These are phyloP conservation scores for Alosa sapidissima DNA, from an alignment of 2,797 vertebrate species.

Conservation along the genomic window DNA sequence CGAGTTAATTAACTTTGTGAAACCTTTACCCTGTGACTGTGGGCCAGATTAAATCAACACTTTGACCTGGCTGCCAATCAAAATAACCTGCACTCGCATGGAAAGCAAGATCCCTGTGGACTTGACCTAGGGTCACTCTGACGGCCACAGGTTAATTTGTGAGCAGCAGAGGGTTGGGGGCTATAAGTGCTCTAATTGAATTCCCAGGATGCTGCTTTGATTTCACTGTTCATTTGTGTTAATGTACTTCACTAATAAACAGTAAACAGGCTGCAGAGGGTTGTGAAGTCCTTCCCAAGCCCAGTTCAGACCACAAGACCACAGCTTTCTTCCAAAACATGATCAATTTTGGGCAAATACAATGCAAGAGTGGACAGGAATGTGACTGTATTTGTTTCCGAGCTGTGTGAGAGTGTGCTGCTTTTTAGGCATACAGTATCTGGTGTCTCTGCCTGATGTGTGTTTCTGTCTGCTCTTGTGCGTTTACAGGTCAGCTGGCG, in stretches of 20 bases:
- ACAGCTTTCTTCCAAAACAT: background rate
- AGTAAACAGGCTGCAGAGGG: conserved; percentile 48
- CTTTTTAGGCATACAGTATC: background rate
- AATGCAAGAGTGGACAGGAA: background rate
- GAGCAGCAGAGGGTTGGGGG: conserved; percentile 61
- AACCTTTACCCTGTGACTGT: conserved; percentile 58
- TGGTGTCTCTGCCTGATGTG: conserved; percentile 15
- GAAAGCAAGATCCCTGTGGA: conserved; percentile 62
- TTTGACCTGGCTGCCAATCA: conserved; percentile 74
- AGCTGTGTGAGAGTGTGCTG: background rate
- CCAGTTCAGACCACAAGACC: background rate
- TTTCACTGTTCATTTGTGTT: conserved; percentile 72
- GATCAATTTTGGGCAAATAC: background rate
- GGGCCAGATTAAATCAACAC: conserved; percentile 74
- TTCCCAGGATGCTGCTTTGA: conserved; percentile 59
- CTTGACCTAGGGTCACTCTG: conserved; percentile 58
- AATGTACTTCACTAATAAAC: conserved; percentile 61
- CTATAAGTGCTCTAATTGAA: conserved; percentile 67
- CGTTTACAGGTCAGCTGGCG: conserved; percentile 92
- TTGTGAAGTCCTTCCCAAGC: background rate
- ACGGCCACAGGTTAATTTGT: conserved; percentile 71
- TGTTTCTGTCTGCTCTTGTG: conserved; percentile 51
- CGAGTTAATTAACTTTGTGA: conserved; percentile 73
- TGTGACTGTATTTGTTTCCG: background rate
- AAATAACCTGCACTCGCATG: conserved; percentile 61